Evolutionary conservation across 2,888 invertebrate genomes (phyloP).

Genomic region (Drosophila prostipennis): DNA sequence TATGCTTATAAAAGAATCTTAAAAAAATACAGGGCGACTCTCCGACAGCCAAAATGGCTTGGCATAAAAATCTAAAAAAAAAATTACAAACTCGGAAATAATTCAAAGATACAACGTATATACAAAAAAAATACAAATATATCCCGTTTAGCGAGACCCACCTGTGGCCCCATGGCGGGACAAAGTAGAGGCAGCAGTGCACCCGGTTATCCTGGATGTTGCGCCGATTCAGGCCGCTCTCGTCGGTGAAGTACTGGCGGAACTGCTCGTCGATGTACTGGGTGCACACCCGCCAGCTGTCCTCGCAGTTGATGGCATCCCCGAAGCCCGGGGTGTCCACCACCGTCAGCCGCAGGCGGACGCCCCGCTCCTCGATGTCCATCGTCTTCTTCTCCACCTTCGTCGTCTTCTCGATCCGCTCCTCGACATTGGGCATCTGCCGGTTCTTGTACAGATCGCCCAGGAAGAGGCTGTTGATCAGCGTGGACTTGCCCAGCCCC

Average conservation of each 20-base stretch:
- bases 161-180: conserved; percentile 98
- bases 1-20: too few species aligned
- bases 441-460: conserved; percentile 96
- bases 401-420: conserved; percentile 89
- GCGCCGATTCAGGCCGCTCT: conserved; percentile 96
- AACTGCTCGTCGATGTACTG: conserved; percentile 96
- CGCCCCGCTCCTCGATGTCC: conserved; percentile 97
- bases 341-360: conserved; percentile 94
- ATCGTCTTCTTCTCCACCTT: conserved; percentile 92
- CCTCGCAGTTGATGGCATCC: conserved; percentile 96
- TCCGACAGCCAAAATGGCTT: too few species aligned
- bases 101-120: too few species aligned
- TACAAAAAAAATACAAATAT: neutral
- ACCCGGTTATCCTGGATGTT: conserved; percentile 96
- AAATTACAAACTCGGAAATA: too few species aligned
- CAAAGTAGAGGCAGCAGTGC: conserved; percentile 97
- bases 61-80: too few species aligned
- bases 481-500: conserved; percentile 96
- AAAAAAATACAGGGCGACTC: too few species aligned
- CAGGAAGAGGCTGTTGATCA: conserved; percentile 96
- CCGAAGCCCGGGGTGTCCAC: conserved; percentile 98
- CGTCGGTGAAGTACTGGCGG: conserved; percentile 93
- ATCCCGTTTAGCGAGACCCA: conserved; percentile 81
- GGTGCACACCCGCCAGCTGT: conserved; percentile 96
- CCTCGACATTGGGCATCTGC: conserved; percentile 87